Evolutionary conservation across 2,888 invertebrate genomes (phyloP).

Genomic region (Chalcosyrphus nemorum): DNA sequence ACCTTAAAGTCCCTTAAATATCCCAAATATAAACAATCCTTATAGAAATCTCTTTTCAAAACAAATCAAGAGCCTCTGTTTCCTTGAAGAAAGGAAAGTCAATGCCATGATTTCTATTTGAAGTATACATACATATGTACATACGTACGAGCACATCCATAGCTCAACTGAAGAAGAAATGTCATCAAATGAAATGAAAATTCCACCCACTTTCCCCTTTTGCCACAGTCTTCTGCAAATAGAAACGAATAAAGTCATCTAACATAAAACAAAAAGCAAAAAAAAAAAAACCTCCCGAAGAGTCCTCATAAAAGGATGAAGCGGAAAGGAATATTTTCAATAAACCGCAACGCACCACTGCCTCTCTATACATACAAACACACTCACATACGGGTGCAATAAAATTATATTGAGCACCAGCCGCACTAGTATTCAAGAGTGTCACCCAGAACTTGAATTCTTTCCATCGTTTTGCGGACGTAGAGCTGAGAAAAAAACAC

Average conservation of each 20-base stretch:
- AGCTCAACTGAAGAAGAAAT: slow-evolving; percentile 30
- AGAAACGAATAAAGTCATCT: slow-evolving; percentile 54
- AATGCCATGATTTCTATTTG: slow-evolving; percentile 56
- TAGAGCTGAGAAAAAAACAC: slow-evolving; percentile 46
- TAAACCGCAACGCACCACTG: slow-evolving; percentile 70
- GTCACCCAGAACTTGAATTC: slow-evolving; percentile 45
- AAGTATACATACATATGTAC: not conserved
- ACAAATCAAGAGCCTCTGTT: not conserved
- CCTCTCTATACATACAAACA: slow-evolving; percentile 34
- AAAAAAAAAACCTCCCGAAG: slow-evolving; percentile 6
- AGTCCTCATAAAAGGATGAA: slow-evolving; percentile 70
- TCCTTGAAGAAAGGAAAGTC: slow-evolving; percentile 44
- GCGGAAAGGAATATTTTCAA: slow-evolving; percentile 69
- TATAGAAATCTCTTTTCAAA: not conserved
- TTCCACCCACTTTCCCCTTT: slow-evolving; percentile 21
- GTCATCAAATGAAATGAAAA: slow-evolving; percentile 67
- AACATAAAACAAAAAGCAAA: slow-evolving; percentile 23
- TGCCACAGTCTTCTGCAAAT: slow-evolving; percentile 13
- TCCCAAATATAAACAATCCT: not conserved
- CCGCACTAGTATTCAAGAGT: slow-evolving; percentile 22
- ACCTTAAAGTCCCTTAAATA: slow-evolving; percentile 2
- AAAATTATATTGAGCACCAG: slow-evolving; percentile 70
- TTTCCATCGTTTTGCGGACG: slow-evolving; percentile 54
- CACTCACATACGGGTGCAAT: slow-evolving; percentile 48
- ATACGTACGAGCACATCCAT: not conserved